Evolutionary conservation across 2,797 vertebrate species (phyloP), one percentile per base, ranked within the genome.

Genomic region (Lycodopsis pacificus): DNA sequence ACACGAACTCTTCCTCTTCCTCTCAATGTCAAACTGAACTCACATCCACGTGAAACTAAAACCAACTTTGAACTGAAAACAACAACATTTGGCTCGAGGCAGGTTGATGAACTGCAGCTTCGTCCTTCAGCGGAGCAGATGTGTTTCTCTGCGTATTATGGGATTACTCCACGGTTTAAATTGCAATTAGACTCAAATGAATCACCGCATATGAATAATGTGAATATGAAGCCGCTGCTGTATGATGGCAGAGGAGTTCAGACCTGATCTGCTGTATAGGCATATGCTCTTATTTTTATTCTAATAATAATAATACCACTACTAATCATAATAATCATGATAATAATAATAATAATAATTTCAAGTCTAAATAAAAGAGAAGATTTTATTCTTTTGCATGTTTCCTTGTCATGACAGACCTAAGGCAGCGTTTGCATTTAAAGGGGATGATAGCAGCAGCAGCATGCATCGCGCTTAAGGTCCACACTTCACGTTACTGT

Each of bases 151-250:
- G 62, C 9, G 59, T 49, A 57, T 85, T 83, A 83, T 51, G 69
- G 76, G 66, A 81, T 85, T 68, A 64, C 54, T 66, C 75, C 73
- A 77, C 67, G 71, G 34, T 77, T 72, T 56, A 77, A 77, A 69
- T n/a, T 64, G 68, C 22, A 53, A 73, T 81, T 65, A 64, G 70
- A 25, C 61, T 73, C 56, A 76, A 70, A 62, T 68, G 75, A 80
- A 61, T 80, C 56, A 61, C 32, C 65, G 49, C 65, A 63, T 67
- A 57, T 61, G 44, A 78, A 74, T 27, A 36, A 44, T 25, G 34
- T 22, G 20, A 20, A 49, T 44, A 1, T 42, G 1, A 66, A 36
- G 17, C 53, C 19, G 14, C 30, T 30, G 30, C 30, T 30, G 30
- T 30, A 5, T 30, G 27, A 30, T 30, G 30, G 5, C 30, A 30